Evolutionary conservation across 1,140 invertebrate species (phyloP).

Genomic region (Alviniconcha marisindica): DNA sequence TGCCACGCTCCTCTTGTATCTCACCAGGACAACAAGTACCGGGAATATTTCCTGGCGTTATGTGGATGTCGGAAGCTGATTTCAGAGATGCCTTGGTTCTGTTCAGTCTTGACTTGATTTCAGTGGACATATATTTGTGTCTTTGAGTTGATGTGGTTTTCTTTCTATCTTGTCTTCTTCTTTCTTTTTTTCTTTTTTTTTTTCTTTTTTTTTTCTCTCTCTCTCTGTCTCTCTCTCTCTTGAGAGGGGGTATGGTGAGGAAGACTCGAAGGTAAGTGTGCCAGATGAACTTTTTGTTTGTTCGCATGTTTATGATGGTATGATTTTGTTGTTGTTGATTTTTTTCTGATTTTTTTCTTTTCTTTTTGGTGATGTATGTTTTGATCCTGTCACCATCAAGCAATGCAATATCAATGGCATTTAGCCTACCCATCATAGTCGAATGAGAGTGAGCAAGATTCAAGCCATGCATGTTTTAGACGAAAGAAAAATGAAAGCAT

Average conservation of each 20-base stretch:
- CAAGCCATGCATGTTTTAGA: too few species aligned
- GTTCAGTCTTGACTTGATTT: not conserved
- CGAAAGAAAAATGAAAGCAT: too few species aligned
- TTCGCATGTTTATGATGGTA: not conserved
- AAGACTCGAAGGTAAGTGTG: not conserved
- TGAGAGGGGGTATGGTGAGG: not conserved
- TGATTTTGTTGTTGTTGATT: not conserved
- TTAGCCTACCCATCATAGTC: too few species aligned
- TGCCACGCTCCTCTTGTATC: not conserved
- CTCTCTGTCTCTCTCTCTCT: not conserved
- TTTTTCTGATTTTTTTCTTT: not conserved
- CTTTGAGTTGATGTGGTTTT: not conserved
- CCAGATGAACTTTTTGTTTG: not conserved
- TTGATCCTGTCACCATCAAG: too few species aligned
- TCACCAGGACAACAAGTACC: not conserved
- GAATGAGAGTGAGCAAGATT: too few species aligned
- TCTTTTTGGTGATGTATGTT: too few species aligned
- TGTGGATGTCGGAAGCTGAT: constrained; percentile 22
- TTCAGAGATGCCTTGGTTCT: constrained; percentile 32
- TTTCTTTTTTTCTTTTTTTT: constrained; percentile 15
- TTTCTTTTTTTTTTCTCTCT: not conserved
- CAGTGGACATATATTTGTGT: not conserved
- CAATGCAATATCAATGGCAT: too few species aligned
- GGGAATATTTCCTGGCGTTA: not conserved
- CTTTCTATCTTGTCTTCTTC: constrained; percentile 6